Evolutionary conservation across 2,797 vertebrate species (phyloP), one percentile per base, ranked within the genome.

Genomic region (Hippoglossus hippoglossus): DNA sequence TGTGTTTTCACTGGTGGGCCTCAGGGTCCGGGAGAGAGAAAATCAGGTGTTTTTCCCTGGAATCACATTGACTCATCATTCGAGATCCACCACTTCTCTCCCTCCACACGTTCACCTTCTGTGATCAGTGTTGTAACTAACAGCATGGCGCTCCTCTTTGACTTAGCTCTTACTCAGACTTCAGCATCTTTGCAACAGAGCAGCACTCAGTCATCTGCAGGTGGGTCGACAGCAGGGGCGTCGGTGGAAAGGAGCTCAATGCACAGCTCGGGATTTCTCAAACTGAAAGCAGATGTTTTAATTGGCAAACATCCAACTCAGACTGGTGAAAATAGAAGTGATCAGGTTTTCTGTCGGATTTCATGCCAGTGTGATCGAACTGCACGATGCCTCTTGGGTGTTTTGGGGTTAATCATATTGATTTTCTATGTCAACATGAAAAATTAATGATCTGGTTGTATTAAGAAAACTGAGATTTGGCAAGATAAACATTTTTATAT

Each of bases 31-130:
- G 68, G 61, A 77, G 53, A 71, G 78, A 78, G 75, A 67, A 79
- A 72, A 51, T 76, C 57, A 59, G 66, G 57, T 31, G 13, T 12
- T 74, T 72, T 79, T 81, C 49, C 60, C 58, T 65, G 46, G 31
- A 77, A 71, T 81, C 79, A 72, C 59, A 66, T 46, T 68, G 68
- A 83, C 73, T 78, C 73, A 80, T 89, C 79, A 73, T 73, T 83
- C 71, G 74, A 59, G 67, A 63, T 50, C 74, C 62, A 50, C 63
- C 57, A 21, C 15, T 49, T 63, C 39, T 71, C 71, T 66, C 25
- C 18, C 6, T 26, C 24, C 57, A 71, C 67, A 72, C 65, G 67
- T 75, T 71, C 51, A 54, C 47, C 60, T 75, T 68, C 65, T 79
- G 68, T 61, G 68, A 80, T 79, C 78, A 66, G 21, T 66, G 71